Evolutionary conservation across 2,797 vertebrate species (phyloP), one percentile per base, ranked within the genome.

Genomic region (Notolepis coatsorum): DNA sequence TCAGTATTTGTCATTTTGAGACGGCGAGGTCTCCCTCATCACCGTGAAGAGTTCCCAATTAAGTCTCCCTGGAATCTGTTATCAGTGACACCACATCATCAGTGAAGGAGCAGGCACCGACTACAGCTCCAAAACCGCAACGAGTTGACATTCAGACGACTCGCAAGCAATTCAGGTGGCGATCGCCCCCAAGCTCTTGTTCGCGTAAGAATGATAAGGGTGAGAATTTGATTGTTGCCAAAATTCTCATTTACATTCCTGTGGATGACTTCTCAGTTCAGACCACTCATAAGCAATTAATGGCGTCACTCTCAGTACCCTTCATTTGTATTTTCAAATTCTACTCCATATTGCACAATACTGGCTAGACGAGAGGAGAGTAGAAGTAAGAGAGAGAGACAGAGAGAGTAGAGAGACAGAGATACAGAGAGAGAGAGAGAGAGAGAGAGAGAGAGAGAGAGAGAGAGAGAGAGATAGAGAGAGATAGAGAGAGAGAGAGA

Each of bases 1-100:
- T 7, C 5, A 2, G 37, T 77, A 87, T 90, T 84, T 84, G 85
- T 88, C 85, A 88, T 59, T 48, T 7, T 21, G 30, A 45, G 49
- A 65, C 68, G 59, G 74, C 68, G 50, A 60, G 68, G 59, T 64
- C 59, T 24, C 73, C 71, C 65, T 59, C 73, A 50, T 67, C 68
- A 5, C 69, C 7, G 59, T 55, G 56, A 27, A 50, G 5, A 3
- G 46, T 68, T 75, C 65, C 65, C 79, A 81, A 87, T 88, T 87
- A 89, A 85, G 68, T 52, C 25, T 1, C 46, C 0, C 37, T 9
- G 7, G 61, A 72, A 61, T 76, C 67, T 69, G 71, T 71, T 67
- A 79, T 81, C 75, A 70, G 61, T 82, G 77, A 74, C 52, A 79
- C 74, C 10, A 18, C 25, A 43, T 56, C 10, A 41, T 21, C 18